Evolutionary conservation across 2,797 vertebrate species (phyloP), one percentile per base, ranked within the genome.

Genomic region (Scolopax bukidnonensis): DNA sequence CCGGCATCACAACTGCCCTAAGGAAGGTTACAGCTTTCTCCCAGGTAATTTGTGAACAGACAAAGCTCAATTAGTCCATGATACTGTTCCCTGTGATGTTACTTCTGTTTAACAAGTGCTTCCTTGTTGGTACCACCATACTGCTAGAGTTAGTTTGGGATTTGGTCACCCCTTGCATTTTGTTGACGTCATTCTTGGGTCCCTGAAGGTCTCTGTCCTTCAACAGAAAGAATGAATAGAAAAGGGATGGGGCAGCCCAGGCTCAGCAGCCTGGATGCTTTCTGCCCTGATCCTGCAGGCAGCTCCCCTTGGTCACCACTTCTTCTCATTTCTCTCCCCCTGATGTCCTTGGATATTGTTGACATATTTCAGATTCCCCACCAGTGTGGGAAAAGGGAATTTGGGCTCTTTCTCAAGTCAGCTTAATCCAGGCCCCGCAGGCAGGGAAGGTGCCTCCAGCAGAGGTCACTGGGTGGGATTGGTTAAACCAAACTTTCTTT

Each of bases 341-440:
- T 60, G 1, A 83, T 84, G 85, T 84, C 63, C 60, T 91, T 4
- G 0, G 43, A 95, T 97, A 81, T 93, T 94, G 94, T 90, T 96
- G 91, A 94, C 96, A 96, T 96, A 94, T 87, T 96, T 96, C 51
- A 89, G 51, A 97, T 96, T 96, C 89, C 57, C 93, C 36, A 89
- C 82, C 74, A 87, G 67, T 94, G 91, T 95, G 94, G 95, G 94
- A 96, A 96, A 96, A 89, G 30, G 14, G 57, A 92, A 84, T 47
- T 89, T 84, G 61, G 89, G 28, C 41, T 11, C 50, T 93, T 54
- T 77, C 89, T 96, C 73, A 88, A 92, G 36, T 73, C 57, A 20
- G 28, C 33, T 93, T 96, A 95, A 95, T 95, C 94, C 91, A 87
- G 45, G 75, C 91, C 93, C 88, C 79, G 80, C 59, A 95, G 89